Percentiles rank a stretch among this genome's conserved stretches.
phyloP scores from a whole-genome alignment of 2,888 invertebrate genomes.

The Marronus borbonicus region DNA sequence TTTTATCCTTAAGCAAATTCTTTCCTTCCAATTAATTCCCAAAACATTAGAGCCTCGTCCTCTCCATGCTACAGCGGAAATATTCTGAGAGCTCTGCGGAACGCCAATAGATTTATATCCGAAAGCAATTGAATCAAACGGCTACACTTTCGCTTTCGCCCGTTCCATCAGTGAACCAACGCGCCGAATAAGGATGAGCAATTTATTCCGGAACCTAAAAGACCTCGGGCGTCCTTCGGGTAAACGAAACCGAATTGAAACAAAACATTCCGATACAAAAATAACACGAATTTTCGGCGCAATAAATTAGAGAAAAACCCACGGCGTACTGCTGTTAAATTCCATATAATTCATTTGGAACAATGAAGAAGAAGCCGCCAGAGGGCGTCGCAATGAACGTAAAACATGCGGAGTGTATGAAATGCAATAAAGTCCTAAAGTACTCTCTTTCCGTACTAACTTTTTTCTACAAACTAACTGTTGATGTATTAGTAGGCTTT shows the following conservation, averaged over 20 bases:
- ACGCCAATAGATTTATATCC: conserved; percentile 15
- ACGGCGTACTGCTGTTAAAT: conserved; percentile 10
- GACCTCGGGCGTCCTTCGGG: background rate
- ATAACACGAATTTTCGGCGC: conserved; percentile 33
- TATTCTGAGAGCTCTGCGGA: background rate
- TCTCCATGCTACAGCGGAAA: background rate
- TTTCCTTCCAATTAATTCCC: background rate
- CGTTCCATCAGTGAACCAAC: background rate
- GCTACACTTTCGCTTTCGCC: background rate
- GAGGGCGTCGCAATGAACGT: too few species aligned
- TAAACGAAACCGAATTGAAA: conserved; percentile 35
- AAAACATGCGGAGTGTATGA: too few species aligned
- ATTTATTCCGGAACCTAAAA: conserved; percentile 14
- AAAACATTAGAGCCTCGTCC: conserved; percentile 15
- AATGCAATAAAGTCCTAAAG: too few species aligned
- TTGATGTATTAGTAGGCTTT: too few species aligned
- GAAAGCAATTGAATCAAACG: conserved; percentile 21
- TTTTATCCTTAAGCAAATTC: background rate
- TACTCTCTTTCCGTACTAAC: too few species aligned
- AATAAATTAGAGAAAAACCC: conserved; percentile 23
- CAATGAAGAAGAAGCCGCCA: background rate
- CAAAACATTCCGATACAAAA: conserved; percentile 37
- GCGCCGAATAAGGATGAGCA: conserved; percentile 10
- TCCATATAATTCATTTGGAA: conserved; percentile 23
- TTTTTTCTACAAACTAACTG: too few species aligned